Evolutionary conservation across 37 sponge, comb jelly and placozoan genomes (phyloP), one percentile per base, ranked within the genome.

Genomic region (Eunapius fragilis): DNA sequence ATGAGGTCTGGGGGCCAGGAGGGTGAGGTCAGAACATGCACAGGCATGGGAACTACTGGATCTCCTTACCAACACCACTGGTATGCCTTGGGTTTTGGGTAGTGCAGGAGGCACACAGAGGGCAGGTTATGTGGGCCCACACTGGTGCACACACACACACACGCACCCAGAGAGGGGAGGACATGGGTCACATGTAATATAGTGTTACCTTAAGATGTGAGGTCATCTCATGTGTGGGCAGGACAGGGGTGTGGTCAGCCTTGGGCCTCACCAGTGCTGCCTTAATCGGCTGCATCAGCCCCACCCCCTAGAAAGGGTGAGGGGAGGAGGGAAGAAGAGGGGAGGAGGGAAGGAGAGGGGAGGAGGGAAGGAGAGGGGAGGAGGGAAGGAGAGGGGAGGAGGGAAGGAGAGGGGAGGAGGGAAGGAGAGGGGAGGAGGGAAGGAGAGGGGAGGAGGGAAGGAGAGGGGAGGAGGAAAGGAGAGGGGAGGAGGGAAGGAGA

Each of bases 371-470:
- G 13, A 38, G 49, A 76, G 24, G 13, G 77, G 89, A 31, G 72
- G 73, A 78, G 69, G 77, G 83, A 70, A 28, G 34, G 49, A 25
- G 79, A 50, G 49, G 79, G 7, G 67, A 36, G 48, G 13, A 50
- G 7, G 79, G 3, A 27, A 9, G 41, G 79, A 5, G 67, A 17
- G 25, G 49, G 3, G 26, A 50, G 49, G 30, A 50, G 10, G 34
- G 49, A 78, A 5, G 79, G 28, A 2, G 49, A 45, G 34, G 79
- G 38, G 41, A 25, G 80, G 74, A 84, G 17, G 74, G 31, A 7
- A 45, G 67, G 22, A 80, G 84, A 22, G 89, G 72, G 27, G 89
- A 74, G 67, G 71, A 74, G 28, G 19, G 3, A 17, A 67, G 26
- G 84, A 84, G 74, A 2, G 36, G 27, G 74, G 35, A 41, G 27